Percentiles rank a stretch among this genome's conserved stretches.
Evolutionary conservation across 2,797 vertebrate species (phyloP).

Genomic region (Lepidocolaptes lacrymiger): DNA sequence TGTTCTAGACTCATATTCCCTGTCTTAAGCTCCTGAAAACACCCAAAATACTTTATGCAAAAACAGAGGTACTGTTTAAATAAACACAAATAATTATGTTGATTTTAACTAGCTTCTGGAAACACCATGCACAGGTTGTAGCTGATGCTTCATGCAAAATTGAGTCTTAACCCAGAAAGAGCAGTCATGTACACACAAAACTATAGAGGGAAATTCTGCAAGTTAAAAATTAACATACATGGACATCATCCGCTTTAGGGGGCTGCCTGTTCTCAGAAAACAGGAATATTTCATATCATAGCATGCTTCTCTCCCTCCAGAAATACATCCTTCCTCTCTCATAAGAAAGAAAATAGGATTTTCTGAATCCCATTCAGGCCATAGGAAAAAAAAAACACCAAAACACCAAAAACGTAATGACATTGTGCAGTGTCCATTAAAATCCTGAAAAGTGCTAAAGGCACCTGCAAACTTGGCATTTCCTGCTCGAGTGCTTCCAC

Average conservation of each 20-base stretch:
- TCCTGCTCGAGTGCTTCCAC: neutral
- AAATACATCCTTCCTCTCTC: neutral
- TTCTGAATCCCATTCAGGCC: neutral
- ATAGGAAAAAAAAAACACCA: neutral
- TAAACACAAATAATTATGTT: neutral
- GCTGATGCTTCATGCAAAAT: neutral
- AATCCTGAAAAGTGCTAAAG: neutral
- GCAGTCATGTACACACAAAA: neutral
- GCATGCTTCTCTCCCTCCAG: neutral
- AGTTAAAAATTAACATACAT: neutral
- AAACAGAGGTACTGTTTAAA: neutral
- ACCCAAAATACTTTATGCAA: neutral
- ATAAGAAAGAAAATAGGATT: neutral
- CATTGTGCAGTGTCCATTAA: neutral
- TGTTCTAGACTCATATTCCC: neutral
- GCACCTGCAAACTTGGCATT: conserved; percentile 11
- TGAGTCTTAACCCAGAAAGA: neutral
- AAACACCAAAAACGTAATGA: neutral
- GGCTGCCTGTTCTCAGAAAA: neutral
- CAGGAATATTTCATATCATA: neutral
- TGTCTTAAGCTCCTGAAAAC: neutral
- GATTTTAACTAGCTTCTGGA: neutral
- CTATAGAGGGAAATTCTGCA: neutral
- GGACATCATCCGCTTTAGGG: neutral
- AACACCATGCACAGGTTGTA: accelerated